These are phyloP conservation scores for Apostichopus californicus DNA, from an alignment of 35 echinoderm and acorn worm genomes.

Conservation along the genomic window DNA sequence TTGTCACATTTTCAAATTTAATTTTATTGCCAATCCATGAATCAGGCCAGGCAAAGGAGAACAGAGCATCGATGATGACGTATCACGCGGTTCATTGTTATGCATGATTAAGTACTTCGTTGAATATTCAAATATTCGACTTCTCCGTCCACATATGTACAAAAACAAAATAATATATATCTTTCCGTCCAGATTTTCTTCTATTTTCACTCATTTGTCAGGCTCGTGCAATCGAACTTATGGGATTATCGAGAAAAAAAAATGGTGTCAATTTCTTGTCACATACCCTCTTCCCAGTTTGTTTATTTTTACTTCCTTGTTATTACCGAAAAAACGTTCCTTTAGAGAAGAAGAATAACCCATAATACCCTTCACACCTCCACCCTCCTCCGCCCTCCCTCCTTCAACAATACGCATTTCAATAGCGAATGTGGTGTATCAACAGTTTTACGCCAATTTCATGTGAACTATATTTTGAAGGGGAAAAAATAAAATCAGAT, in stretches of 20 bases:
- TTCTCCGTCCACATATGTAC: constrained; percentile 20
- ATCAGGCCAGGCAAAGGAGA: constrained; percentile 30
- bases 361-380: too few relatives aligned
- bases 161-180: not conserved
- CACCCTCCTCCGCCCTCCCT: too few relatives aligned
- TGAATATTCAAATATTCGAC: constrained; percentile 29
- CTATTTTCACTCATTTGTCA: not conserved
- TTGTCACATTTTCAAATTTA: not conserved
- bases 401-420: too few relatives aligned
- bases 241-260: not conserved
- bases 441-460: too few relatives aligned
- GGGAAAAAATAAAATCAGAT: too few relatives aligned
- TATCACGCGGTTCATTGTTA: not conserved
- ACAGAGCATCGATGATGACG: constrained; percentile 47
- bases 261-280: too few relatives aligned
- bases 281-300: too few relatives aligned
- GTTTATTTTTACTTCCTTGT: too few relatives aligned
- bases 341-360: too few relatives aligned
- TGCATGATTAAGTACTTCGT: not conserved
- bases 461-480: too few relatives aligned
- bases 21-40: not conserved
- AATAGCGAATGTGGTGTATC: too few relatives aligned
- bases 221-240: not conserved
- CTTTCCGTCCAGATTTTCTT: not conserved
- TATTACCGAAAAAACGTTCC: too few relatives aligned